Percentiles rank a stretch among this genome's conserved stretches.
Evolutionary conservation across 1,140 invertebrate species (phyloP).

Genomic region (Aphaenogaster ashmeadi): DNA sequence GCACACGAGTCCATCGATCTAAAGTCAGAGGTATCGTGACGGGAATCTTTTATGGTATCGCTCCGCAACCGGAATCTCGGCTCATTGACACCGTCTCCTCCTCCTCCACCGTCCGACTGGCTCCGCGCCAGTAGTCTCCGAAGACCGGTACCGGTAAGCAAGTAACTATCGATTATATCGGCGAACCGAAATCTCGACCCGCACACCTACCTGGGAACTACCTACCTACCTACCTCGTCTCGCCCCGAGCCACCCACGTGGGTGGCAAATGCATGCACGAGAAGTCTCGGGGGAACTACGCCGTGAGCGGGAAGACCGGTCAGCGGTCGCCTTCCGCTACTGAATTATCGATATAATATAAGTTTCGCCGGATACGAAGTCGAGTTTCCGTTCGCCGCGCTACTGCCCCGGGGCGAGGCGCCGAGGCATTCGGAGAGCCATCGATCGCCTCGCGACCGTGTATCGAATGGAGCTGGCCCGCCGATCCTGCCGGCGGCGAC

Average conservation of each 20-base stretch:
- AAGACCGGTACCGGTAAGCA: slow-evolving; percentile 58
- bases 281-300: slow-evolving; percentile 52
- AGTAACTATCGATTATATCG: slow-evolving; percentile 59
- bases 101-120: slow-evolving; percentile 4
- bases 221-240: slow-evolving; percentile 6
- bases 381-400: slow-evolving; percentile 64
- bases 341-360: slow-evolving; percentile 78
- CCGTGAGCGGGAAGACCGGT: slow-evolving; percentile 58
- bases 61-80: slow-evolving; percentile 37
- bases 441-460: slow-evolving; percentile 72
- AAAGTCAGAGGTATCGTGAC: slow-evolving; percentile 25
- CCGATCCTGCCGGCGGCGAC: slow-evolving; percentile 69
- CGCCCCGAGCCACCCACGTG: slow-evolving; percentile 38
- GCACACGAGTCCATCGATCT: not conserved
- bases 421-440: slow-evolving; percentile 42
- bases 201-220: slow-evolving; percentile 28
- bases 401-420: slow-evolving; percentile 1
- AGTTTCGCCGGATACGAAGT: slow-evolving; percentile 66
- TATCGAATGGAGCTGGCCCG: slow-evolving; percentile 44
- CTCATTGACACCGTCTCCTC: slow-evolving; percentile 8
- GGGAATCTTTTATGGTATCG: slow-evolving; percentile 48
- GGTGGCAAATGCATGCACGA: slow-evolving; percentile 18
- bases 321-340: slow-evolving; percentile 38
- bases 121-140: slow-evolving; percentile 17
- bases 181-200: slow-evolving; percentile 40